Base-by-base conservation (phyloP, 2,888 invertebrate species). In the Megastigmus dorsalis region DNA sequence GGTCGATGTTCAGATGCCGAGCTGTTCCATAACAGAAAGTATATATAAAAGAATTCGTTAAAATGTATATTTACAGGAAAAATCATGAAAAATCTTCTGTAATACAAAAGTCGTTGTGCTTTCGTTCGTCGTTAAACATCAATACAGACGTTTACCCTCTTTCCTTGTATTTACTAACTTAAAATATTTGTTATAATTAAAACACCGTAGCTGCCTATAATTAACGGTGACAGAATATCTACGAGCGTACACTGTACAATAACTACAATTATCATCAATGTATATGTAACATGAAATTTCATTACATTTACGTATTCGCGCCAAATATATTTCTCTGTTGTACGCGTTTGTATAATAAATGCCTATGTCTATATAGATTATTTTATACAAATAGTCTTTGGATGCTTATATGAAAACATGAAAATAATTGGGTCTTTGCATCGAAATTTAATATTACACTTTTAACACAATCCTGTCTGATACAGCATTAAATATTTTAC, bases 191-290 rank as follows among this genome's bases (percentile, higher is more conserved):
- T 20, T 33, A 36, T 28, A 20, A 28, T 26, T 18, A 7, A 28
- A 52, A 60, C 15, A 6, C 30, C 26, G 15, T 23, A 67, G 23
- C 33, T 23, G 54, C 36, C n/a, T n/a, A n/a, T n/a, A n/a, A n/a
- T n/a, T n/a, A n/a, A n/a, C 50, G 60, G 36, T 67, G 71, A 66
- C 15, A 52, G 20, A 9, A 38, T 38, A 30, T 30, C 54, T 52
- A 60, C 18, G 26, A 43, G 18, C 26, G n/a, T 43, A 62, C 33
- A 60, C 73, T 67, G 67, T 73, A 73, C 73, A 73, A 28, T 60
- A 54, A 54, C 45, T 60, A 67, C 45, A 62, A 36, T 54, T n/a
- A n/a, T n/a, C n/a, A 38, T 23, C 45, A 36, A 26, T 45, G 45
- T 10, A 7, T 33, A 38, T 23, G n/a, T 23, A 63, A 63, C 28